Base-by-base conservation (phyloP, 2,113 vertebrate genomes). In the Neolamprologus devosi region DNA sequence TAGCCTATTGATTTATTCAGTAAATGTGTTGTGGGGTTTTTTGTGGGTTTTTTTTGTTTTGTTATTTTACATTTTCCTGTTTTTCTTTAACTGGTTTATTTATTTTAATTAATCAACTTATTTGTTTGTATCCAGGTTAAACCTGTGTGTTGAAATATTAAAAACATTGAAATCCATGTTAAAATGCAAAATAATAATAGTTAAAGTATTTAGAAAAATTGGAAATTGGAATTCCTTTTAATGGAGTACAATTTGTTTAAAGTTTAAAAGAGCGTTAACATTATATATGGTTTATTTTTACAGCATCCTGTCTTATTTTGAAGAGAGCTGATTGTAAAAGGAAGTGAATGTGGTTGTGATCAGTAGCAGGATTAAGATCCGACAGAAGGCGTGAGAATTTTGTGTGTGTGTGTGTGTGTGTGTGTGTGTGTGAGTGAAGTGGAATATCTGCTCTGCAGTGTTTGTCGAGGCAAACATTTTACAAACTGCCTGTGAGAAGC, bases 401-500 rank as follows among this genome's bases (percentile, higher is more conserved):
- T 58, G 12, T 16, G 23, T 28, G 13, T 26, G 23, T 23, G 10
- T 23, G 10, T 49, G 47, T 49, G 47, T 49, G 47, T 51, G 49
- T 7, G 53, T 23, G 21, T 8, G 12, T 5, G 8, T 4, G n/a
- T 54, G n/a, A 0, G 11, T 9, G 55, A 60, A 30, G 3, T 60
- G 57, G 14, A n/a, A 19, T 35, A 35, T 19, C 30, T 63, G 30
- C 30, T 63, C 30, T n/a, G 17, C 58, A n/a, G 6, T n/a, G 16
- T 63, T 7, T 63, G 58, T 63, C 30, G 3, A 35, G 58, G 30
- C 17, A 35, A 63, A 63, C 17, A 65, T 35, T 63, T 65, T 65
- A 10, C 30, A 65, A 8, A 65, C 30, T 65, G 9, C 60, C 30
- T 65, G 30, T 12, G 60, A 65, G 60, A 65, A n/a, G 17, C 30